phyloP scores from a whole-genome alignment of 2,888 invertebrate species.

The Bombylius major region DNA sequence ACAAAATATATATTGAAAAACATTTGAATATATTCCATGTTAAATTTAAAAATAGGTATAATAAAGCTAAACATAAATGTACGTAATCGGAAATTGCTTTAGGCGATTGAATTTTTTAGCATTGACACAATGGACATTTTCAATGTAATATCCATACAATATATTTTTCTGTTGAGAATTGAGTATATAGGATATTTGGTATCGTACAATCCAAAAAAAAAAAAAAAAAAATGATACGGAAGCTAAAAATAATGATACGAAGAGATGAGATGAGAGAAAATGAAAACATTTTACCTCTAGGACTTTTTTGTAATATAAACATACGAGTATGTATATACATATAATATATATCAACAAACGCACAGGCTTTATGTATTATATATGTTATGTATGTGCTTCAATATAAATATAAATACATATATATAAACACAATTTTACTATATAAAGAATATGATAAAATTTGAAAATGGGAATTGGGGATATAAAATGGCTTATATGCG shows the following conservation, averaged over 20 bases:
- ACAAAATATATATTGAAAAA: no score
- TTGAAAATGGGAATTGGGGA: neutral
- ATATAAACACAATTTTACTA: no score
- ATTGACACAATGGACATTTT: neutral
- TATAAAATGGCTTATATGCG: neutral
- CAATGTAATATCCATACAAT: neutral
- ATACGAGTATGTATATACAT: no score
- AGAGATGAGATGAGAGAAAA: neutral
- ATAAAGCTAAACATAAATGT: neutral
- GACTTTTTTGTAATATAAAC: neutral
- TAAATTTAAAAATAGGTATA: no score
- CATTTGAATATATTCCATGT: no score
- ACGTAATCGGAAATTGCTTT: slow-evolving; percentile 9
- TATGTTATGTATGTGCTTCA: neutral
- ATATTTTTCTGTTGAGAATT: neutral
- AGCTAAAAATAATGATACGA: neutral
- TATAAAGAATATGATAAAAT: neutral
- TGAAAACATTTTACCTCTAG: neutral
- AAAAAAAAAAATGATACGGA: neutral
- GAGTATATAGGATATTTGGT: neutral
- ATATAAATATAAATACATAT: neutral
- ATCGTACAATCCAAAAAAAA: no score
- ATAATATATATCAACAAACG: no score
- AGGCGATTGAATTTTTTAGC: slow-evolving; percentile 7
- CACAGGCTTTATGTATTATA: neutral